Base-by-base conservation (phyloP, 2,113 vertebrate genomes). In the Colossoma macropomum region DNA sequence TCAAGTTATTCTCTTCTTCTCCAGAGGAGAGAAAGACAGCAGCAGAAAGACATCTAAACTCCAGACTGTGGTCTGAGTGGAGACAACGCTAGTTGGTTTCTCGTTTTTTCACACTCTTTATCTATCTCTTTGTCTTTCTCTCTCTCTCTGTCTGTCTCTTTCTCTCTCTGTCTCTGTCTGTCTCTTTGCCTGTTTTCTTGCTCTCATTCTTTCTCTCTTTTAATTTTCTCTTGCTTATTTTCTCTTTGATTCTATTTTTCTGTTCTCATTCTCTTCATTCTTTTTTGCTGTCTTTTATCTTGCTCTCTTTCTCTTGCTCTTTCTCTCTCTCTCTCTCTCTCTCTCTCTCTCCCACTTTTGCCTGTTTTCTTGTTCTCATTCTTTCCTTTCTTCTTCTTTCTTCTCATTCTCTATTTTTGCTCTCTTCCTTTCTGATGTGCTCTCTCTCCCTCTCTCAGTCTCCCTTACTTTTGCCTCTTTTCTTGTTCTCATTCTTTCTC, bases 1-100 rank as follows among this genome's bases (percentile, higher is more conserved):
- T 62, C 59, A 62, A 25, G 59, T 62, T 11, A 12, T 50, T 34
- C n/a, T n/a, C n/a, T n/a, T n/a, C 63, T 76, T 76, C 59, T 70
- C 23, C 45, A 48, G 52, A 41, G 8, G 7, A 82, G 77, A 77
- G 73, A 63, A 71, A 80, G 75, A 80, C 50, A 56, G 41, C 72
- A 80, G 77, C 79, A 27, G 83, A 34, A n/a, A 88, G 75, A 86
- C 28, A 6, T 30, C 32, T 23, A 16, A 80, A 28, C 23, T 45
- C n/a, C n/a, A 50, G 23, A 50, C 48, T 30, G 8, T 4, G 19
- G 0, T 38, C 32, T 54, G 85, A 85, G 78, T 73, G 13, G 60
- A 85, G 41, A 62, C 19, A 80, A 19, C 32, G 41, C 71, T 66
- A 23, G 54, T 23, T 23, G 19, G 19, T 12, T 21, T 56, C 16